Evolutionary conservation across 2,113 vertebrate genomes (phyloP).

Genomic region (Salvelinus namaycush): DNA sequence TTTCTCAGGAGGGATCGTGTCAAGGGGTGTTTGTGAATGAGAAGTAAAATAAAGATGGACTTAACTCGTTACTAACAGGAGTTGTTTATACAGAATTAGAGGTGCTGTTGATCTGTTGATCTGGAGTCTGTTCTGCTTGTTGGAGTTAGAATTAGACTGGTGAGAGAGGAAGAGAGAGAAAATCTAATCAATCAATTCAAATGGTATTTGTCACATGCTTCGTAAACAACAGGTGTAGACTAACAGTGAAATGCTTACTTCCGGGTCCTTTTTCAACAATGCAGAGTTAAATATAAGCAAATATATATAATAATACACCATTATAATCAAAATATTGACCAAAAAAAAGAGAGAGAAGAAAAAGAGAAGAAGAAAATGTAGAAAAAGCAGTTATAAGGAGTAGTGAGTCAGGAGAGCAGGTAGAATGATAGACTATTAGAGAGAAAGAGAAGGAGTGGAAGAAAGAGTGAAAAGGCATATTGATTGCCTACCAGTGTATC

Average conservation of each 20-base stretch:
- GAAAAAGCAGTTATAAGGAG: background rate
- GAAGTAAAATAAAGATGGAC: conserved; percentile 53
- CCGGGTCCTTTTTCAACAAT: too few relatives aligned
- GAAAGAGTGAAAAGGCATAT: background rate
- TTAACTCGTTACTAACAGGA: conserved; percentile 5
- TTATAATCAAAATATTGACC: too few relatives aligned
- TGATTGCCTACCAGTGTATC: background rate
- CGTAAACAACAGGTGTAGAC: too few relatives aligned
- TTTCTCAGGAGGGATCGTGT: conserved; percentile 55
- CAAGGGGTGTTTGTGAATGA: conserved; percentile 54
- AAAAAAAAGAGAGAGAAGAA: background rate
- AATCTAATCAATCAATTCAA: background rate
- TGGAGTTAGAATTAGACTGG: background rate
- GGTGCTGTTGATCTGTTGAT: too few relatives aligned
- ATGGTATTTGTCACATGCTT: too few relatives aligned
- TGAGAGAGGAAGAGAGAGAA: background rate
- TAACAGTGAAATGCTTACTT: too few relatives aligned
- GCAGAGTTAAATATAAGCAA: too few relatives aligned
- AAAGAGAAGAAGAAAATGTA: background rate
- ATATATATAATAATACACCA: too few relatives aligned
- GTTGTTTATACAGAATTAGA: too few relatives aligned
- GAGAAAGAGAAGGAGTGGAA: too few relatives aligned
- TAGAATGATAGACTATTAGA: too few relatives aligned
- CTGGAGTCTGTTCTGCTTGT: conserved; percentile 21
- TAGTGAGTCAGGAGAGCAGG: conserved; percentile 32